phyloP scores from a whole-genome alignment of 2,113 vertebrate genomes.

The Brachyhypopomus occidentalis region DNA sequence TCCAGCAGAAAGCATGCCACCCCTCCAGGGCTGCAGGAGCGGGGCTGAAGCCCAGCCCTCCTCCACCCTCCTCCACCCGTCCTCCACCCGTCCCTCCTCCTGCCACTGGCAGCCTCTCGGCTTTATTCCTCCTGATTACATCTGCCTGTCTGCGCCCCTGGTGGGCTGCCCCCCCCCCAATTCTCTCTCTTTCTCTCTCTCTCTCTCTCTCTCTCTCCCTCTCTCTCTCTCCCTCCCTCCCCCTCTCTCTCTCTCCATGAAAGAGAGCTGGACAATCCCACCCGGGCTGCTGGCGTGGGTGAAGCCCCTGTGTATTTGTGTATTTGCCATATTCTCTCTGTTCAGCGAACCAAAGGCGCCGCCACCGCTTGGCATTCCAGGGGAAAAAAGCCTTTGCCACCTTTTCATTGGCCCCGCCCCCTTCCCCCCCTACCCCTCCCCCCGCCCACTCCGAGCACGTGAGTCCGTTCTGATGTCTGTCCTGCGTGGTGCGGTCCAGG shows the following conservation, averaged over 20 bases:
- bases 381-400: constrained; percentile 71
- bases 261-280: constrained; percentile 77
- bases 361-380: constrained; percentile 64
- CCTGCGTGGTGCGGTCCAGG: constrained; percentile 68
- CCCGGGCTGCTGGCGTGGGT: constrained; percentile 71
- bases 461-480: constrained; percentile 75
- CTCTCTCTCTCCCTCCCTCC: constrained; percentile 60
- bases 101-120: constrained; percentile 29
- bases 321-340: constrained; percentile 78
- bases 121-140: constrained; percentile 38
- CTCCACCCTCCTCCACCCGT: too few relatives aligned
- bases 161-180: constrained; percentile 66
- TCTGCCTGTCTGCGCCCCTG: constrained; percentile 63
- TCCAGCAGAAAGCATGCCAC: constrained; percentile 42
- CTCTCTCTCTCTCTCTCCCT: constrained; percentile 59
- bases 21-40: neutral
- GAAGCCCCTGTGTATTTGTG: constrained; percentile 62
- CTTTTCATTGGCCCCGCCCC: constrained; percentile 77
- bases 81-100: too few relatives aligned
- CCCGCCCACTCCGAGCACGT: constrained; percentile 68
- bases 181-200: constrained; percentile 53
- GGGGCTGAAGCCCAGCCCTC: constrained; percentile 23
- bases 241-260: constrained; percentile 65
- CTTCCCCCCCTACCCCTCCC: constrained; percentile 60
- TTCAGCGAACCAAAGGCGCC: constrained; percentile 74